These are phyloP conservation scores for Pituophis catenifer DNA, from an alignment of 2,113 vertebrate species.

Conservation along the genomic window DNA sequence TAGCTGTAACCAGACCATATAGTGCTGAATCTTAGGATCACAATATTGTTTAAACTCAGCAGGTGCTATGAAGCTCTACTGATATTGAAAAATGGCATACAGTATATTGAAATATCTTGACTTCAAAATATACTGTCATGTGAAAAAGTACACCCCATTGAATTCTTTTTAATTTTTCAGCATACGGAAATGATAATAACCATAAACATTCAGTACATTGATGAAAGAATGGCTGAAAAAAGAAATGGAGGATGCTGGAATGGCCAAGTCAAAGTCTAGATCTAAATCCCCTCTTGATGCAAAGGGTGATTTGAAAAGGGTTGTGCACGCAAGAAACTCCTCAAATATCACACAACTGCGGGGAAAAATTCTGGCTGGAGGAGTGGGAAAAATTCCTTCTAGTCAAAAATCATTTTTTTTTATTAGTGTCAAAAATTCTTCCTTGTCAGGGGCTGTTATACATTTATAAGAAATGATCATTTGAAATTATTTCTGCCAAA, in stretches of 20 bases:
- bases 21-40: neutral
- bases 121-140: neutral
- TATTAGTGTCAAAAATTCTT: too few relatives aligned
- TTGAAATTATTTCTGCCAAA: too few relatives aligned
- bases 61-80: neutral
- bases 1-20: neutral
- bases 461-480: too few relatives aligned
- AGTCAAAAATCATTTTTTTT: too few relatives aligned
- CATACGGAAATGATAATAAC: neutral
- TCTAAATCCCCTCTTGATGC: neutral
- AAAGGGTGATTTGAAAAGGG: neutral
- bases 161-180: neutral
- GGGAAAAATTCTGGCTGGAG: neutral
- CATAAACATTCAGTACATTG: neutral
- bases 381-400: too few relatives aligned
- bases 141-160: neutral
- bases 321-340: neutral
- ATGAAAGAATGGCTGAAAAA: neutral
- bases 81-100: neutral
- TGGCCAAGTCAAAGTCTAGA: neutral
- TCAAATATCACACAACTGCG: neutral
- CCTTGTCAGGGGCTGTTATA: too few relatives aligned
- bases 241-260: neutral
- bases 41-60: neutral
- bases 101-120: neutral